Evolutionary conservation across 2,113 vertebrate species (phyloP), one percentile per base, ranked within the genome.

Genomic region (Epinephelus fuscoguttatus): DNA sequence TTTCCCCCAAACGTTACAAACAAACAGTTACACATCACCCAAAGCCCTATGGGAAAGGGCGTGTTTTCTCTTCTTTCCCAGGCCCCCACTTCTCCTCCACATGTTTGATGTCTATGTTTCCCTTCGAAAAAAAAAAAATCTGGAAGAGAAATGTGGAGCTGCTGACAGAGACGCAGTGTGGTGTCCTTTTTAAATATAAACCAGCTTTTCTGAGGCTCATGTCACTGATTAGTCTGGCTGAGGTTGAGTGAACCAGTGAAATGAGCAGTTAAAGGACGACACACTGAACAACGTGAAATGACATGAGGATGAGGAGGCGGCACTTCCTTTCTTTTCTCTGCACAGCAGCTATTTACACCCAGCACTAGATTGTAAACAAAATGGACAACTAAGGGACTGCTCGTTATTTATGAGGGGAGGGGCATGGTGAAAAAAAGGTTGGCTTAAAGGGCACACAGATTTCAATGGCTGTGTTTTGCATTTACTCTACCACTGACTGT

Each of bases 301-400:
- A 70, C 19, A 40, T 1, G 8, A 63, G 17, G 15, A 21, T 17
- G 9, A 49, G 1, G 49, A 19, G 8, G 74, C 15, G 25, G 18
- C 15, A 13, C 27, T 23, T 80, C 37, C 62, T n/a, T 63, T 23
- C 61, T 66, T 53, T 66, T 8, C 53, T 84, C 70, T 52, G 47
- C 5, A 4, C 17, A 73, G 57, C 30, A 12, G 56, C 61, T 49
- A 21, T 52, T 17, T 3, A 52, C 60, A 27, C 6, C 75, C 70
- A 78, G 69, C 81, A 68, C 82, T 23, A 84, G 67, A 81, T 21
- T 86, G 85, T 91, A 91, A 89, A 89, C 80, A 88, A 79, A 75
- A 85, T 63, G 56, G 71, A 70, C 33, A 37, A 37, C 33, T 37
- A 7, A 37, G 33, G 33, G 33, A 37, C 33, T 37, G 33, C 8